Base-by-base conservation (phyloP, 2,797 vertebrate genomes). In the Cottoperca gobio region DNA sequence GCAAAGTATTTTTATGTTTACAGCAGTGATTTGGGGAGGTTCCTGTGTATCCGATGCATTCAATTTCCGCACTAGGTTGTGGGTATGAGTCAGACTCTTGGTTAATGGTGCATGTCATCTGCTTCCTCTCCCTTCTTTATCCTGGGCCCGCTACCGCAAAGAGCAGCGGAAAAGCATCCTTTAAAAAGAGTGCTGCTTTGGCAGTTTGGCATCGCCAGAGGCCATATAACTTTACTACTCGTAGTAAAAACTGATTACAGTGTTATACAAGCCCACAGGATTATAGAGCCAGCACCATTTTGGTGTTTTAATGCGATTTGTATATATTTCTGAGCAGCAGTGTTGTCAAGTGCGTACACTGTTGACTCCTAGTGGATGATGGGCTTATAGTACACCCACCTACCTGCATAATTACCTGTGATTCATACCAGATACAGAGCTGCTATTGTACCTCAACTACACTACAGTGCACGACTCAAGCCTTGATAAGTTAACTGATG, bases 191-290 rank as follows among this genome's bases (percentile, higher is more conserved):
- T 64, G 82, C 79, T 88, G 85, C 78, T 82, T 73, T 82, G 78
- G 75, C 81, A 82, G 50, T 85, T 86, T 77, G 73, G 84, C 79
- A 70, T 75, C 11, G 33, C 81, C 70, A 42, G 24, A 2, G 70
- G 82, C 61, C 37, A 35, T 89, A 88, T 73, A 90, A 86, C 65
- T 87, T 91, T 85, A 90, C 70, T 24, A 19, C 72, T 37, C n/a
- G 57, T 76, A 81, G 81, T 91, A 90, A 91, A 89, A 90, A 76
- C 60, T 84, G 85, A 90, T 91, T 88, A 89, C 83, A 76, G 75
- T 55, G 70, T 85, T 84, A 71, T 64, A 79, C 48, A 52, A 54
- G 81, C 59, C 49, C 59, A 58, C 72, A 75, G 80, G 78, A 79
- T 80, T 68, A 82, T 54, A 71, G 68, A 73, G 69, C 73, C 64